Percentiles rank a stretch among this genome's conserved stretches.
These are phyloP conservation scores for human DNA, from an alignment of 2,113 vertebrate genomes.

Conservation along the genomic window DNA sequence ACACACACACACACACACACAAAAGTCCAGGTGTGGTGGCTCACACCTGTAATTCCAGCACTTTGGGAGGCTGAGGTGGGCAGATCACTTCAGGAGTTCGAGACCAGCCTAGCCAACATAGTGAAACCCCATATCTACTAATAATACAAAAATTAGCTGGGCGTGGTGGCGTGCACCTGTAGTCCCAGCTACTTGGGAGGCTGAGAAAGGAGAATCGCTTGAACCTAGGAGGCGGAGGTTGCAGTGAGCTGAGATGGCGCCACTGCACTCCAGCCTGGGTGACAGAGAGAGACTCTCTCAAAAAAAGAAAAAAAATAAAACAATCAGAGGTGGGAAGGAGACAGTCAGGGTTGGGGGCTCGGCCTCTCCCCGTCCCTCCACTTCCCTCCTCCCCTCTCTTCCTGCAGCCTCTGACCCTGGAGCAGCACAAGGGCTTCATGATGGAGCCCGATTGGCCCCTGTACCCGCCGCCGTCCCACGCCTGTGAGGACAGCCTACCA, in stretches of 20 bases:
- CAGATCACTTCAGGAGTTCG: not conserved
- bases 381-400: not conserved
- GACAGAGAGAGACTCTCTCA: not conserved
- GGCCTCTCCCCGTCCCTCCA: no score
- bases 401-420: conserved; percentile 91
- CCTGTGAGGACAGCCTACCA: conserved; percentile 58
- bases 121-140: not conserved
- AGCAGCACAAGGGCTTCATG: conserved; percentile 93
- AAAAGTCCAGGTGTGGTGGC: no score
- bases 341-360: not conserved
- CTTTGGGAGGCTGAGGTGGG: no score
- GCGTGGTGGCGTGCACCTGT: not conserved
- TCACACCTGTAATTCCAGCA: no score
- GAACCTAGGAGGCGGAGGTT: not conserved
- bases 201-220: not conserved
- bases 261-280: not conserved
- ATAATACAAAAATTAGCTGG: not conserved
- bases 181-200: not conserved
- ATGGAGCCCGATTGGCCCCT: conserved; percentile 88
- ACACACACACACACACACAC: no score
- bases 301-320: not conserved
- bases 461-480: conserved; percentile 84
- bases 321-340: not conserved
- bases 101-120: not conserved
- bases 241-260: not conserved